Evolutionary conservation across 1,140 invertebrate genomes (phyloP), one percentile per base, ranked within the genome.

Genomic region (Calosoma granatense): DNA sequence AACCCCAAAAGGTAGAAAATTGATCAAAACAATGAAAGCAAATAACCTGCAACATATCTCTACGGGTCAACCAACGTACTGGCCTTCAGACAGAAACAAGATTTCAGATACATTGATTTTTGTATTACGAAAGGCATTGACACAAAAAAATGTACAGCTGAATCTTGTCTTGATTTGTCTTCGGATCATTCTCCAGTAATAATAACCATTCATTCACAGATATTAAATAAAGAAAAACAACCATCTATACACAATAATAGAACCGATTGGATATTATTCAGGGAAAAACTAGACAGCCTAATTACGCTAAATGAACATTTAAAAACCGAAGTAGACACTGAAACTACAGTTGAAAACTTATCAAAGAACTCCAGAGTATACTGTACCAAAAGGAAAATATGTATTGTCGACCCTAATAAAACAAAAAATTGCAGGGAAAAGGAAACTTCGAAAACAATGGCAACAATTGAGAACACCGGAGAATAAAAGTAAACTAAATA

Each of bases 31-130:
- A 1, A 57, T 63, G 17, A 9, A 11, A 6, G 17, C 3, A 4
- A 47, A 47, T 11, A 3, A 17, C 3, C 15, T 11, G 6, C 17
- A 9, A 12, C 41, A 47, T 64, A 19, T 17, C 9, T 11, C 6
- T 12, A 63, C 64, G 9, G 62, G 68, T 1, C 62, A 70, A 60
- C 70, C 70, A n/a, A 72, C 68, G 4, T 67, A 74, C 59, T 72
- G 70, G 66, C 68, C 72, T 19, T 61, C 63, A 4, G 71, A 70
- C 36, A 23, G 15, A 15, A 64, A 55, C 20, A 69, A 68, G 65
- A 64, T 60, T 3, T 68, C 71, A 3, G 67, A 73, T 53, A n/a
- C 73, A 15, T 74, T 11, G 70, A 73, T 30, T 72, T 74, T 41
- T 65, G 68, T 22, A 56, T 72, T 36, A 58, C 54, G 12, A 63